phyloP scores from a whole-genome alignment of 2,888 invertebrate genomes.

The Thalpophila matura region DNA sequence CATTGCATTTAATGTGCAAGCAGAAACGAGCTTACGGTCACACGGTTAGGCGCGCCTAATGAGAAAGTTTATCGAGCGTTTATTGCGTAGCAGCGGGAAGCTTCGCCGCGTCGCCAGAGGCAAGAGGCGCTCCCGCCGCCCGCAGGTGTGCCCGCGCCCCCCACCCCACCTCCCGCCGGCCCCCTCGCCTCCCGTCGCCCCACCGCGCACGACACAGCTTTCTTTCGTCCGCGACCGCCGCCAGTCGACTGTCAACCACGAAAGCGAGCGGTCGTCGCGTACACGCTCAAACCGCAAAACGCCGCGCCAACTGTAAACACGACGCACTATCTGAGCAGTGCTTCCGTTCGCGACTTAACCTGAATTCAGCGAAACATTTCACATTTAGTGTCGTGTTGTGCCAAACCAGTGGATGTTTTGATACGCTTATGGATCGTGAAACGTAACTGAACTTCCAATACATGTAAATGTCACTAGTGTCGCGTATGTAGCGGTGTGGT shows the following conservation, averaged over 20 bases:
- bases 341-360: slow-evolving; percentile 86
- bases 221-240: slow-evolving; percentile 72
- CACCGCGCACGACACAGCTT: slow-evolving; percentile 78
- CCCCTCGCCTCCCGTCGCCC: slow-evolving; percentile 71
- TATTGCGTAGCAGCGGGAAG: slow-evolving; percentile 90
- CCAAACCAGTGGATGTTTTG: slow-evolving; percentile 82
- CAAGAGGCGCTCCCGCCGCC: slow-evolving; percentile 81
- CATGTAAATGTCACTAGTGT: slow-evolving; percentile 85
- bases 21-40: slow-evolving; percentile 89
- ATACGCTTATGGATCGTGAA: slow-evolving; percentile 78
- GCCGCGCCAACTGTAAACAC: slow-evolving; percentile 89
- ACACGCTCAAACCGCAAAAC: slow-evolving; percentile 68
- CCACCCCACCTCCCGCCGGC: slow-evolving; percentile 70
- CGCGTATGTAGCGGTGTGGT: slow-evolving; percentile 83
- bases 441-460: slow-evolving; percentile 80
- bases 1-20: slow-evolving; percentile 84
- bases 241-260: slow-evolving; percentile 87
- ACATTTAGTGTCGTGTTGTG: slow-evolving; percentile 85
- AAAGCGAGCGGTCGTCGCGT: slow-evolving; percentile 74
- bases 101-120: slow-evolving; percentile 81
- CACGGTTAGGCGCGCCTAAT: slow-evolving; percentile 90
- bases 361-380: slow-evolving; percentile 78
- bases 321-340: slow-evolving; percentile 85
- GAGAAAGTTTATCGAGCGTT: slow-evolving; percentile 91
- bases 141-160: slow-evolving; percentile 83